Evolutionary conservation across 2,113 vertebrate species (phyloP).

Genomic region (Lagenorhynchus albirostris): DNA sequence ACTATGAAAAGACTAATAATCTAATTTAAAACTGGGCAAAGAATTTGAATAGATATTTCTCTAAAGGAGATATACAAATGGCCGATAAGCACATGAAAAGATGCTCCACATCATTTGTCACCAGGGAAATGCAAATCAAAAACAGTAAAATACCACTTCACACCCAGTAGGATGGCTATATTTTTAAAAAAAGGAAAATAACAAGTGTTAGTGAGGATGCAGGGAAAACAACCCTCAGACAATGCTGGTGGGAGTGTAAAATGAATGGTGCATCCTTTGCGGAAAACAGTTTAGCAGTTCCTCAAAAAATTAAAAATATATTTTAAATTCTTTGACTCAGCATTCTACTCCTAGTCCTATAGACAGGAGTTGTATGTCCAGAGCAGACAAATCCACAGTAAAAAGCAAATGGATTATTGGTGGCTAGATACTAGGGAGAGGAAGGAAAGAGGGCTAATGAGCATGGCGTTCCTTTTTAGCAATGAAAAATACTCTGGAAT

Average conservation of each 20-base stretch:
- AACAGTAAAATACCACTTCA: background rate
- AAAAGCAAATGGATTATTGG: background rate
- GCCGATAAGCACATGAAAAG: background rate
- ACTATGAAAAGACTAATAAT: background rate
- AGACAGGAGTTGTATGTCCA: background rate
- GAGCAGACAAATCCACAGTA: background rate
- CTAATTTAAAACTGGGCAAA: background rate
- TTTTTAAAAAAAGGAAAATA: background rate
- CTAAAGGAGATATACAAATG: background rate
- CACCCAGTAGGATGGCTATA: background rate
- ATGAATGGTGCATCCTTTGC: background rate
- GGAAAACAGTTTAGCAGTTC: background rate
- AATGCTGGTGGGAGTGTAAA: background rate
- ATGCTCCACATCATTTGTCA: background rate
- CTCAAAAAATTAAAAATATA: background rate
- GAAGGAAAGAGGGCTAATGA: background rate
- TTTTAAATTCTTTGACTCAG: background rate
- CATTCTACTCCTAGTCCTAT: background rate
- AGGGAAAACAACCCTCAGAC: background rate
- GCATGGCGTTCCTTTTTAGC: background rate
- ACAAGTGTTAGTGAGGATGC: background rate
- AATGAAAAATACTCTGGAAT: background rate
- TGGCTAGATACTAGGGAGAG: background rate
- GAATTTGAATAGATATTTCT: background rate
- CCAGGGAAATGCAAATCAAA: background rate